Base-by-base conservation (phyloP, 1,140 invertebrate genomes). In the Melitaea cinxia region DNA sequence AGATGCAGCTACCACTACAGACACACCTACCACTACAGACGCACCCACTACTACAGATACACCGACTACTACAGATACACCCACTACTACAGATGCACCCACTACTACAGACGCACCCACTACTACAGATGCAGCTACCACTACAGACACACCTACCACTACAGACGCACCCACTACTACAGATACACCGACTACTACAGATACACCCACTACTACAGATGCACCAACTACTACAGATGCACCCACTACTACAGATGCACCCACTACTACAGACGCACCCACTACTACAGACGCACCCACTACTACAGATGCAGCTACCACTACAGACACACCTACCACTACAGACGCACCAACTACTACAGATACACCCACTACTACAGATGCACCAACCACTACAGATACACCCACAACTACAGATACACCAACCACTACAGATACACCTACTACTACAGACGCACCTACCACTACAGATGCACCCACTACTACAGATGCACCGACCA, bases 401-500 rank as follows among this genome's bases (percentile, higher is more conserved):
- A n/a, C n/a, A n/a, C n/a, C n/a, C n/a, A n/a, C n/a, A n/a, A n/a
- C 0, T 7, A n/a, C n/a, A n/a, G n/a, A n/a, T n/a, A n/a, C n/a
- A n/a, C n/a, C n/a, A n/a, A n/a, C n/a, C n/a, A n/a, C n/a, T n/a
- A n/a, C n/a, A n/a, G n/a, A n/a, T n/a, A n/a, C 42, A 12, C 14
- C 2, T 12, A 4, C 21, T 12, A 9, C 0, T 23, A 9, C 17
- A 24, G 19, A 21, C 4, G 23, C 21, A 21, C 19, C 21, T 23
- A 10, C 42, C 10, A 23, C 1, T 21, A 9, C 2, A 23, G 42
- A 23, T 23, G 42, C 10, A 23, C 21, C 1, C 12, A 39, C 14
- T 39, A 45, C 35, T 0, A 61, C 58, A 53, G 21, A 37, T 23
- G 15, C n/a, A n/a, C n/a, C n/a, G n/a, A n/a, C n/a, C n/a, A n/a